Evolutionary conservation across 1,140 invertebrate species (phyloP).

Genomic region (Drosophila funebris): DNA sequence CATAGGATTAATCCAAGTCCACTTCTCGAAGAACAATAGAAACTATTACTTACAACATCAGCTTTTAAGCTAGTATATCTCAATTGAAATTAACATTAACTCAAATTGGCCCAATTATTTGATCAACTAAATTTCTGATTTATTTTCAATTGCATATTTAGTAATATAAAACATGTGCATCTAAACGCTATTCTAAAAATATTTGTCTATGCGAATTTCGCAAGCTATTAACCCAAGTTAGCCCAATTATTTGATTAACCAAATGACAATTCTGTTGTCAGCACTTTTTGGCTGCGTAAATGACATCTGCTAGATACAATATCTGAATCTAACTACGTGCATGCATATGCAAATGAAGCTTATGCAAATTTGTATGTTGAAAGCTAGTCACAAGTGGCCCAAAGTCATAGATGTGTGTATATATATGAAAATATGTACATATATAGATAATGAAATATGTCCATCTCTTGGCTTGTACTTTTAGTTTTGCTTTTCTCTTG

Average conservation of each 20-base stretch:
- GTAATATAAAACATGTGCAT: not conserved
- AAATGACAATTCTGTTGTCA: slow-evolving; percentile 45
- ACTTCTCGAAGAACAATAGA: no score
- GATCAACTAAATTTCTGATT: not conserved
- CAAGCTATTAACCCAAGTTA: slow-evolving; percentile 1
- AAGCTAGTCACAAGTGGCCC: slow-evolving; percentile 35
- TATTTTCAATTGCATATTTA: not conserved
- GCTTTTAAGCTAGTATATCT: no score
- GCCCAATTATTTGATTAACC: slow-evolving; percentile 34
- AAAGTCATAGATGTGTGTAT: slow-evolving; percentile 11
- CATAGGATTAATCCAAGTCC: no score
- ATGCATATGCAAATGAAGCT: slow-evolving; percentile 68
- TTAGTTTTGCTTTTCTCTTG: slow-evolving; percentile 18
- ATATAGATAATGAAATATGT: slow-evolving; percentile 7
- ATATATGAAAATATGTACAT: not conserved
- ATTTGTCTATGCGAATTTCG: not conserved
- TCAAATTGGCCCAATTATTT: not conserved
- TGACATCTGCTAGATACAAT: slow-evolving; percentile 52
- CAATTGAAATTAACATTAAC: not conserved
- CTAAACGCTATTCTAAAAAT: not conserved
- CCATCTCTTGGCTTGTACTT: slow-evolving; percentile 5
- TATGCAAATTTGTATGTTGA: slow-evolving; percentile 22
- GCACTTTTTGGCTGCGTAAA: slow-evolving; percentile 36
- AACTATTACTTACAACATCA: no score
- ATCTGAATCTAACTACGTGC: slow-evolving; percentile 41